A percentile compares a stretch with the other conserved stretches of the same genome.
These are phyloP conservation scores for Scelioninae gen. 2 DNA, from an alignment of 2,888 invertebrate genomes.

Conservation along the genomic window DNA sequence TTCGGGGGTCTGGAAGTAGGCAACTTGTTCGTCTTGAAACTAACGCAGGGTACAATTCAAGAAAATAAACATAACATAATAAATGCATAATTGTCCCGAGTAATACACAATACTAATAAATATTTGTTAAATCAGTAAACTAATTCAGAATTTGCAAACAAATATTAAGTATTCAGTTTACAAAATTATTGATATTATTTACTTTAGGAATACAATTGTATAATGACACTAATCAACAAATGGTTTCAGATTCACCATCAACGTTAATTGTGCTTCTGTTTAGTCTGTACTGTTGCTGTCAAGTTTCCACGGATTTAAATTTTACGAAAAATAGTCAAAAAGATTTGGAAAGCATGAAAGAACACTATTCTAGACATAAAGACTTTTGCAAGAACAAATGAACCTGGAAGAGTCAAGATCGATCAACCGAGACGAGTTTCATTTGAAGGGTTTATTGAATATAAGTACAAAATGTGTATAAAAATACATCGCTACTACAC, in stretches of 20 bases:
- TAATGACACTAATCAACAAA: background rate
- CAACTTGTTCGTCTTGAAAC: constrained; percentile 80
- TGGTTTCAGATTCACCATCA: constrained; percentile 69
- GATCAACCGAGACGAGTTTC: too few relatives aligned
- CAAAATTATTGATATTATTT: background rate
- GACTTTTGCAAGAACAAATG: too few relatives aligned
- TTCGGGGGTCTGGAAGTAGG: constrained; percentile 87
- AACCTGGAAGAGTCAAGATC: too few relatives aligned
- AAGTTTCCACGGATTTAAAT: constrained; percentile 77
- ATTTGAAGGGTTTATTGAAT: constrained; percentile 68
- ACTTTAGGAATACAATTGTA: too few relatives aligned
- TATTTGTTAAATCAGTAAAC: constrained; percentile 19
- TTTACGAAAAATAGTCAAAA: too few relatives aligned
- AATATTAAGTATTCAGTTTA: constrained; percentile 29
- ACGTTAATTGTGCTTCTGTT: constrained; percentile 72
- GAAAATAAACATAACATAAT: constrained; percentile 42
- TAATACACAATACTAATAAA: constrained; percentile 27
- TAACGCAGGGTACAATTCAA: constrained; percentile 76
- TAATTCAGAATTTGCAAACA: constrained; percentile 3
- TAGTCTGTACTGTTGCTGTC: constrained; percentile 78
- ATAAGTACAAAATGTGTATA: constrained; percentile 74
- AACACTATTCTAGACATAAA: too few relatives aligned
- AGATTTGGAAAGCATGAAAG: too few relatives aligned
- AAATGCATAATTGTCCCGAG: too few relatives aligned
- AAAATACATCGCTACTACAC: constrained; percentile 69